Base-by-base conservation (phyloP, 1,140 invertebrate genomes). In the Stegodyphus dumicola region DNA sequence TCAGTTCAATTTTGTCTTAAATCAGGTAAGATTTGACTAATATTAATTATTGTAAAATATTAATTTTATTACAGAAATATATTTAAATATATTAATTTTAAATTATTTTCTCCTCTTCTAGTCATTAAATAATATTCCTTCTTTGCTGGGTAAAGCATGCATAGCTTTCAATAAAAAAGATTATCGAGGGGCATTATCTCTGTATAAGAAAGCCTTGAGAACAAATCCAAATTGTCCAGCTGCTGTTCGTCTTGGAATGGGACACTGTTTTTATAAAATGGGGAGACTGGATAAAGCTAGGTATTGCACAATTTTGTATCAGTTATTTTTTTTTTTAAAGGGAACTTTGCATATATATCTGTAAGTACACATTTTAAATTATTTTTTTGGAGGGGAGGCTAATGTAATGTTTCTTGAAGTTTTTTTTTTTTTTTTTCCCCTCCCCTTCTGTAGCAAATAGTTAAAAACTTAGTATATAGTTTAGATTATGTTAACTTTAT, bases 1-100 rank as follows among this genome's bases (percentile, higher is more conserved):
- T 2, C 99, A 99, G 90, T 99, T 99, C 89, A 99, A 99, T 92
- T 99, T 99, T 92, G 98, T 99, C 1, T 91, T 99, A 0, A 98
- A 98, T 92, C 91, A 93, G 89, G 91, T 91, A 86, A 51, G 18
- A 52, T 15, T 73, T 13, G 7, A 33, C 1, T 33, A 33, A 33
- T 33, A 33, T 33, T 33, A 33, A 33, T 33, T 33, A 33, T 33
- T 33, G 33, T 33, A 33, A 33, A 33, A 33, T 33, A 33, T 33
- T 33, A 33, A 33, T 33, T 33, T 33, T 33, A 33, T 33, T 33
- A 33, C 33, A 33, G 33, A 1, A 33, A 33, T 33, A 33, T 33
- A 33, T n/a, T 17, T 70, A 48, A n/a, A 70, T 48, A 51, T 73
- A 18, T 69, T 87, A 33, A 67, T 77, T 73, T 5, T 7, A 33